Evolutionary conservation across 2,888 invertebrate genomes (phyloP), one percentile per base, ranked within the genome.

Genomic region (Lasioglossum malachurum): DNA sequence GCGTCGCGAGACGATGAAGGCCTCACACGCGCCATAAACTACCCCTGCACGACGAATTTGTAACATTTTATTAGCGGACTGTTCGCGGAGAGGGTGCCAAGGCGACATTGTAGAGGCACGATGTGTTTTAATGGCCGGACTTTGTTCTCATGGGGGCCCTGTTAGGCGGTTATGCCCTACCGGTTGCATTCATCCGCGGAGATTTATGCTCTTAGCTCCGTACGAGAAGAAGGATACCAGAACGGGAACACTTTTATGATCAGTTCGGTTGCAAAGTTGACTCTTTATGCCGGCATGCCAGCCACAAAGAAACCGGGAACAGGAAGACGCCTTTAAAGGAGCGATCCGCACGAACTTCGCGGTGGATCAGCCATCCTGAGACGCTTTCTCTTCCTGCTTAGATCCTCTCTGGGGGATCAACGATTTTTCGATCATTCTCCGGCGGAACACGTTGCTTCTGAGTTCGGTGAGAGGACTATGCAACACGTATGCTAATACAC

Each of bases 61-160:
- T 95, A 94, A 93, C 92, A 93, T 95, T 95, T 95, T 95, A 95
- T 95, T 94, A 93, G 92, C 91, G 84, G 86, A 87, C 91, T 89
- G 87, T 89, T 80, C 83, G 64, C 79, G 82, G 7, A 80, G 57
- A 79, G 49, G 69, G 57, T 79, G 67, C 67, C 67, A 74, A 60
- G 82, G 81, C 80, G 87, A 91, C 90, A 91, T 90, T 90, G 91
- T 90, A 69, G 60, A 69, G 75, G 41, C 71, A 31, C 76, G 84
- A 76, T 69, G 46, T 93, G 64, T 93, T 93, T 94, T 93, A 94
- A 94, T 93, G 91, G 92, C 83, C 87, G 49, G 84, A 91, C 91
- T 94, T 94, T 94, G 93, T 94, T 93, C 92, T 93, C 88, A 76
- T 84, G 87, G 86, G 86, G 87, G 88, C 88, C 84, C 88, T 89